Conservation (phyloP, 2,888 invertebrate species). For the Labia minor region DNA sequence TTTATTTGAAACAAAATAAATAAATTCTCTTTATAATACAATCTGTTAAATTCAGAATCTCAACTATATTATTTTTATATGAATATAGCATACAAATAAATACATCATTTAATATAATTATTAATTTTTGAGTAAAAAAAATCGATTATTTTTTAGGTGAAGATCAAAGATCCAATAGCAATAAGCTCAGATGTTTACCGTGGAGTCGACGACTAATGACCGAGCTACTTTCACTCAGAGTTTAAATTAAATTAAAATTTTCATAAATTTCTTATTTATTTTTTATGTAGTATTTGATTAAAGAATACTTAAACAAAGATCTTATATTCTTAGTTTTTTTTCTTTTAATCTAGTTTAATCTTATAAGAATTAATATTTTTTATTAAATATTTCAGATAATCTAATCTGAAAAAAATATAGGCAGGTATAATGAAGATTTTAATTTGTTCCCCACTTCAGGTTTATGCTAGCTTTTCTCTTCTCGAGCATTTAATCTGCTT, state of each 20-base stretch:
- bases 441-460: constrained; percentile 3
- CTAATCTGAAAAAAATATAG: background rate
- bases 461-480: background rate
- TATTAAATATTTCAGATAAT: constrained; percentile 7
- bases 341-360: too few relatives aligned
- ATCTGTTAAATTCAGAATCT: too few relatives aligned
- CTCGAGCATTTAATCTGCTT: background rate
- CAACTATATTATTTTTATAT: too few relatives aligned
- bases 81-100: too few relatives aligned
- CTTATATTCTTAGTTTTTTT: too few relatives aligned
- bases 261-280: too few relatives aligned
- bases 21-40: too few relatives aligned
- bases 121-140: too few relatives aligned
- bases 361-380: background rate
- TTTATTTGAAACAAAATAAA: too few relatives aligned
- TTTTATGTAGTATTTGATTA: background rate
- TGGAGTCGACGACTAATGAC: background rate
- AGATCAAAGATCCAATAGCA: background rate
- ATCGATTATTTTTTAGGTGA: background rate
- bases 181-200: background rate
- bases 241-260: too few relatives aligned
- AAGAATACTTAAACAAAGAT: background rate
- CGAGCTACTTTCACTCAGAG: too few relatives aligned
- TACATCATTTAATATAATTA: too few relatives aligned
- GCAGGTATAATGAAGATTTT: background rate